Base-by-base conservation (phyloP, 1,140 invertebrate species). In the Trigoniulus corallinus region DNA sequence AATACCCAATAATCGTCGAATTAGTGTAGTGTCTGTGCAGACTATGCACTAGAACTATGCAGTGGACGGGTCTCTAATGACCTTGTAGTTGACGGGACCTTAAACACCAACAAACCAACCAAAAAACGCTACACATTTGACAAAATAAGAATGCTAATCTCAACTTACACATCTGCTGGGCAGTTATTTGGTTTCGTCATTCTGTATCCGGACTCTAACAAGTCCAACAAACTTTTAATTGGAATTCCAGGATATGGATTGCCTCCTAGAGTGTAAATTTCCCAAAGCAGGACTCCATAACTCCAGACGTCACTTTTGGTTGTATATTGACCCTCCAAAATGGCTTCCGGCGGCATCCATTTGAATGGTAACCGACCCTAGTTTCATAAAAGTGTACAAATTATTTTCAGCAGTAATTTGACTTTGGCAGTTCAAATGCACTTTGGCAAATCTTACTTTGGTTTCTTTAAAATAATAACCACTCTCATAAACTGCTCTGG, bases 241-340 rank as follows among this genome's bases (percentile, higher is more conserved):
- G 79, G 75, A 15, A 88, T 75, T 34, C 82, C 82, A 1, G 84
- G 84, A 68, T 91, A 92, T 0, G 87, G 87, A 52, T 76, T 78
- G 12, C 69, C 79, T 48, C 87, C 88, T 42, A 92, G 65, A 0
- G 86, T 93, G 0, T 84, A 76, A 56, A 94, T 72, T 65, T 94
- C 88, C 86, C 88, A 93, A 15, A 91, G 68, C 1, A 93, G 74
- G 1, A 92, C 74, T 1, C 88, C 88, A 64, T 82, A 92, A 23
- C 84, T 85, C 88, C 88, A 93, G 27, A 72, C 67, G 59, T 72
- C 70, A 62, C 64, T 66, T 54, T 66, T 64, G 3, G 60, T 61
- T 7, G 67, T 68, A 52, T 67, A 72, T 22, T 66, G 41, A 49
- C 62, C 58, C 48, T 68, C 62, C 21, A 61, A 62, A 3, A 72